phyloP scores from a whole-genome alignment of 2,888 invertebrate genomes.

The Dorcus hopei region DNA sequence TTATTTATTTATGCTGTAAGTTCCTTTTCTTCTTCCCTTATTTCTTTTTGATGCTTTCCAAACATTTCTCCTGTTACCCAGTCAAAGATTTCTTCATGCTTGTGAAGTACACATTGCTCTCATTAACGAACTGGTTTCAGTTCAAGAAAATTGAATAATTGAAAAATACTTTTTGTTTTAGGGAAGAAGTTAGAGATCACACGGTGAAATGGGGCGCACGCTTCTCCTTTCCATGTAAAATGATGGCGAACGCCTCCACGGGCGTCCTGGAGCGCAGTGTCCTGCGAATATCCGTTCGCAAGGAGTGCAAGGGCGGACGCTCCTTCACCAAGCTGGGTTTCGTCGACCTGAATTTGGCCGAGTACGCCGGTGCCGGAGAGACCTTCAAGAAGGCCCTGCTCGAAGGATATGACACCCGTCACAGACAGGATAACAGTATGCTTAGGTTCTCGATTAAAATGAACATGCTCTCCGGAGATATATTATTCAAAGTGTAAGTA shows the following conservation, averaged over 20 bases:
- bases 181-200: conserved; percentile 92
- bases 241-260: conserved; percentile 93
- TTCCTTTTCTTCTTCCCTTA: too few relatives aligned
- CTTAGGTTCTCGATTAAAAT: conserved; percentile 86
- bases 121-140: too few relatives aligned
- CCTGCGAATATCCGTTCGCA: conserved; percentile 91
- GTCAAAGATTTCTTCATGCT: too few relatives aligned
- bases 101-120: too few relatives aligned
- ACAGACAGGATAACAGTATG: conserved; percentile 95
- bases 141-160: too few relatives aligned
- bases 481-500: conserved; percentile 95
- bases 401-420: conserved; percentile 91
- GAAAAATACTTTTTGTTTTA: conserved; percentile 48
- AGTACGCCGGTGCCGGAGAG: conserved; percentile 91
- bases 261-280: conserved; percentile 92
- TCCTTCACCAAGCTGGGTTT: conserved; percentile 95
- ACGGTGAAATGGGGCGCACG: conserved; percentile 89
- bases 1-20: too few relatives aligned
- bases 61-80: too few relatives aligned
- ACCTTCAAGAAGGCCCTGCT: conserved; percentile 83
- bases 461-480: conserved; percentile 94
- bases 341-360: conserved; percentile 95
- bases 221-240: conserved; percentile 93
- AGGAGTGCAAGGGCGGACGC: conserved; percentile 81
- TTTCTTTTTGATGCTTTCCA: too few relatives aligned